These are phyloP conservation scores for Protophormia terraenovae DNA, from an alignment of 2,888 invertebrate genomes.

Conservation along the genomic window DNA sequence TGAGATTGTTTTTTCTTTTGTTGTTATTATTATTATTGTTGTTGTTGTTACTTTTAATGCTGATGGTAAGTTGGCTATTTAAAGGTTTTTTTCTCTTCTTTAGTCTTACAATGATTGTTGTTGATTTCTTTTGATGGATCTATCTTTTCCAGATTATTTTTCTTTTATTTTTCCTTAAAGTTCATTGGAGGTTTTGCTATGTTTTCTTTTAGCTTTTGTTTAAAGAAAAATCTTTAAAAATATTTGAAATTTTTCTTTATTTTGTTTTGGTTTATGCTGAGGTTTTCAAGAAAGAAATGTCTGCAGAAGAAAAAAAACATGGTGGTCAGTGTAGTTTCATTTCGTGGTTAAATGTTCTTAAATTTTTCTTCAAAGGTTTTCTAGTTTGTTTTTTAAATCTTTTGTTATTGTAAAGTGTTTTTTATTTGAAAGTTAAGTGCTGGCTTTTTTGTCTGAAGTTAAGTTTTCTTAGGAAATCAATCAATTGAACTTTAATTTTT, in stretches of 20 bases:
- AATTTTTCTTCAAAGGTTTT: not conserved
- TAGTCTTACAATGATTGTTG: constrained; percentile 41
- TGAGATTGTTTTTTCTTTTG: constrained; percentile 51
- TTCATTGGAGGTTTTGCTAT: constrained; percentile 32
- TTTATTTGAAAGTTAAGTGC: not conserved
- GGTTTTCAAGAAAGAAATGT: too few species aligned
- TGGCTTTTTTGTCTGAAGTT: not conserved
- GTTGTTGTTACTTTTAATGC: constrained; percentile 23
- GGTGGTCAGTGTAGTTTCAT: not conserved
- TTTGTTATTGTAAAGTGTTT: constrained; percentile 3
- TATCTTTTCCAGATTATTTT: constrained; percentile 43
- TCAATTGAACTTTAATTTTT: not conserved
- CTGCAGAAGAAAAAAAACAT: not conserved
- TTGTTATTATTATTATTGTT: constrained; percentile 26
- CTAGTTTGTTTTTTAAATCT: constrained; percentile 40
- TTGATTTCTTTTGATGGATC: constrained; percentile 65
- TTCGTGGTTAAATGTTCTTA: not conserved
- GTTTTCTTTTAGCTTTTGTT: not conserved
- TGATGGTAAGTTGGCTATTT: constrained; percentile 56
- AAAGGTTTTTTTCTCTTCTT: constrained; percentile 25
- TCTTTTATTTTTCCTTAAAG: constrained; percentile 23
- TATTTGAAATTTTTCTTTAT: constrained; percentile 48
- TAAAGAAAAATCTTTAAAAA: constrained; percentile 37
- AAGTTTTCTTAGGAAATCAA: not conserved
- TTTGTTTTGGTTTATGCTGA: constrained; percentile 43